Evolutionary conservation across 2,888 invertebrate genomes (phyloP), one percentile per base, ranked within the genome.

Genomic region (Yponomeuta evonymella): DNA sequence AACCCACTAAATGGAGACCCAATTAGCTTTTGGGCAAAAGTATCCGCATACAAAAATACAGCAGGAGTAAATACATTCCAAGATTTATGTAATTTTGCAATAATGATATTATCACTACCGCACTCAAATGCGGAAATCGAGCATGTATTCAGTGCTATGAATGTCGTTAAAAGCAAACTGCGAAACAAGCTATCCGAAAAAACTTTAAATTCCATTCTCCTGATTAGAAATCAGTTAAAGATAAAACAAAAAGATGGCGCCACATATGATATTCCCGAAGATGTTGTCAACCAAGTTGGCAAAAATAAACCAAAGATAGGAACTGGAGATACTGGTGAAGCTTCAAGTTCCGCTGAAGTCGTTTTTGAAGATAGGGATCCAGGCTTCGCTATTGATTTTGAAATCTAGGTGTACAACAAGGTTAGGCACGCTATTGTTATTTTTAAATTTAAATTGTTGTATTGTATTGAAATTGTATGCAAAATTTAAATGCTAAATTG

Each of bases 401-500:
- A 36, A 36, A 5, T 36, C 5, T 36, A 36, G 36, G 36, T 36
- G 36, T 36, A 36, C 36, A 36, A 36, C 36, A 36, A 36, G 2
- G 36, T 36, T 36, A 36, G 36, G 36, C 36, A 36, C 36, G 36
- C 36, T 36, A 36, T 36, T 36, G 36, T 36, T 36, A 36, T 36
- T 36, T 36, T 36, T 4, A 36, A 36, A 36, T 36, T 36, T 36
- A 36, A 36, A 36, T 36, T 36, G 36, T 36, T 36, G 2, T 36
- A 36, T 36, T 36, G 36, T 36, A 5, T 36, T 36, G 5, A 0
- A 96, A 95, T 36, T 36, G 36, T 36, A 36, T 36, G 36, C 3
- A 36, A 23, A 23, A 23, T 23, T 23, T 23, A 23, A 23, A 23
- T 23, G 23, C 23, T 23, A 36, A 36, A 36, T 36, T 36, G 36